These are phyloP conservation scores for Lordiphosa andalusiaca DNA, from an alignment of 2,888 invertebrate species.

Conservation along the genomic window DNA sequence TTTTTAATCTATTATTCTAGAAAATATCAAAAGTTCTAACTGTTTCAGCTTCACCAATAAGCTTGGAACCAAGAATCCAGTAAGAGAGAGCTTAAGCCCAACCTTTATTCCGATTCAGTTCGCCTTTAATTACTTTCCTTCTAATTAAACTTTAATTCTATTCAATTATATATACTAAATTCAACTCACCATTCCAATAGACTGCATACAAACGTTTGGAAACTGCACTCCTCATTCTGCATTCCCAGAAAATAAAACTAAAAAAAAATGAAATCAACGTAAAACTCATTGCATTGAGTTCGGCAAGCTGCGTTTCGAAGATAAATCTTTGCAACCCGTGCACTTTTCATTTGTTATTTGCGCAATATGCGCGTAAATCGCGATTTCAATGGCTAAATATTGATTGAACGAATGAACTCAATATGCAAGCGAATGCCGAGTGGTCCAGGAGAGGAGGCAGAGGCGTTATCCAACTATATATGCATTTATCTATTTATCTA, in stretches of 20 bases:
- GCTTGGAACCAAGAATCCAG: too few species aligned
- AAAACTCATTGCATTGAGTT: constrained; percentile 29
- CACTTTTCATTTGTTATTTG: constrained; percentile 70
- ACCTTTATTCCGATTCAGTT: too few species aligned
- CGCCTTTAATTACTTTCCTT: too few species aligned
- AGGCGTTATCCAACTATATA: constrained; percentile 28
- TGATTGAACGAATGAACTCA: constrained; percentile 68
- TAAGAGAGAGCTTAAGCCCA: too few species aligned
- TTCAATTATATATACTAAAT: too few species aligned
- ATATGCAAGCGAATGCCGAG: constrained; percentile 37
- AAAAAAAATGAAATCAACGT: constrained; percentile 27
- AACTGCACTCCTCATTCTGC: too few species aligned
- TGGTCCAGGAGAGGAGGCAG: neutral
- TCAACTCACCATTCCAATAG: too few species aligned
- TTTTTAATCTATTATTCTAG: too few species aligned
- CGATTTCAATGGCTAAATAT: constrained; percentile 71
- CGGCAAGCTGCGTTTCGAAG: constrained; percentile 30
- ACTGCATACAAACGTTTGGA: too few species aligned
- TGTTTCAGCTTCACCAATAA: too few species aligned
- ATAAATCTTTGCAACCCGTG: constrained; percentile 55
- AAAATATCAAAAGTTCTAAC: too few species aligned
- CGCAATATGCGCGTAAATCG: constrained; percentile 74
- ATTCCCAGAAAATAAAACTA: neutral
- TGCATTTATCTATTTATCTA: constrained; percentile 17
- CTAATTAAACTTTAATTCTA: too few species aligned